Evolutionary conservation across 2,113 vertebrate genomes (phyloP).

Genomic region (Reinhardtius hippoglossoides): DNA sequence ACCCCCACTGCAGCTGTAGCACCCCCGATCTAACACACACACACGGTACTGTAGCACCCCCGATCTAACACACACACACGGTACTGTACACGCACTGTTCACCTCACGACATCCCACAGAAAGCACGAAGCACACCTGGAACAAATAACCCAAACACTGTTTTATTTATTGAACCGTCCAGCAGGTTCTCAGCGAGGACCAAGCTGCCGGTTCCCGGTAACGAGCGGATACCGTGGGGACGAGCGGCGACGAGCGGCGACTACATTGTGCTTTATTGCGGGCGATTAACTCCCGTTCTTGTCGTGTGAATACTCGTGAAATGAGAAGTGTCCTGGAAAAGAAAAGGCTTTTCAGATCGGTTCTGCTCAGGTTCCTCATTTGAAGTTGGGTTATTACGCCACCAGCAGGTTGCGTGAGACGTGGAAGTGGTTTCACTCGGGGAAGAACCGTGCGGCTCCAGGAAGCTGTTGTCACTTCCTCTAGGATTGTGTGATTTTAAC

Average conservation of each 20-base stretch:
- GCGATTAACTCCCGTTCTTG: conserved; percentile 17
- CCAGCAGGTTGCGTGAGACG: no score
- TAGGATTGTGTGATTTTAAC: no score
- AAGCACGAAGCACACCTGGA: conserved; percentile 27
- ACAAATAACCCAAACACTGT: no score
- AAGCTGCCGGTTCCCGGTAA: no score
- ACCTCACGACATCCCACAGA: conserved; percentile 51
- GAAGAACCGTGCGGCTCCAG: no score
- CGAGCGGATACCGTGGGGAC: no score
- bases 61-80: conserved; percentile 10
- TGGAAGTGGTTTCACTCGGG: no score
- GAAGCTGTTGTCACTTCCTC: no score
- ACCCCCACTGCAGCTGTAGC: conserved; percentile 22
- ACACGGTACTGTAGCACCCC: conserved; percentile 9
- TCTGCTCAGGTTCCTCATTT: no score
- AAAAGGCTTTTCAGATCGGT: not conserved
- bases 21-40: not conserved
- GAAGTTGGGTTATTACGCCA: no score
- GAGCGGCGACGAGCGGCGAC: not conserved
- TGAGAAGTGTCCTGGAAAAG: not conserved
- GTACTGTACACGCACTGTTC: conserved; percentile 63
- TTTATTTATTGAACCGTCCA: no score
- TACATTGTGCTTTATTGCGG: conserved; percentile 67
- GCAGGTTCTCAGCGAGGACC: no score
- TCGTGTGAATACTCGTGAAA: not conserved